Evolutionary conservation across 2,888 invertebrate genomes (phyloP).

Genomic region (Nomada hirtipes): DNA sequence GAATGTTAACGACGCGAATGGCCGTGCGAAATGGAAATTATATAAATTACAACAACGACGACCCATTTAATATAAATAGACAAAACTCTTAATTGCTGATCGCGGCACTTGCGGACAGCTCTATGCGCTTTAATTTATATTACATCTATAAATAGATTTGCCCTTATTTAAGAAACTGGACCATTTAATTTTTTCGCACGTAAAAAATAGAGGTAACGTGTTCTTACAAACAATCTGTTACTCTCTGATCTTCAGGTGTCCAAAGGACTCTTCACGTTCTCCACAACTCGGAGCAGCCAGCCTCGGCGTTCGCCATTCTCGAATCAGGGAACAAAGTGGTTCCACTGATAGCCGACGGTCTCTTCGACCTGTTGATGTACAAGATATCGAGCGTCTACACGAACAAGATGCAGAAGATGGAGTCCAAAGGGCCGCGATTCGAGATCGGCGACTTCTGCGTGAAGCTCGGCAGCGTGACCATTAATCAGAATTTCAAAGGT

Average conservation of each 20-base stretch:
- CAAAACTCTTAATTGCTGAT: too few relatives aligned
- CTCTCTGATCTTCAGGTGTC: slow-evolving; percentile 85
- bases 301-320: slow-evolving; percentile 95
- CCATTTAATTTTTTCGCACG: too few relatives aligned
- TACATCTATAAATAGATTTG: too few relatives aligned
- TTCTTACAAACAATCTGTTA: too few relatives aligned
- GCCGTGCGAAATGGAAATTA: too few relatives aligned
- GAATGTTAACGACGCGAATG: not conserved
- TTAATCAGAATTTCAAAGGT: slow-evolving; percentile 97
- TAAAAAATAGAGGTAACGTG: too few relatives aligned
- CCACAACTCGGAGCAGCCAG: slow-evolving; percentile 98
- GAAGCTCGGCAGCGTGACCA: slow-evolving; percentile 96
- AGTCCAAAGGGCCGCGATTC: slow-evolving; percentile 94
- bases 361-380: slow-evolving; percentile 95
- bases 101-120: too few relatives aligned
- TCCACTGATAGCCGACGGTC: slow-evolving; percentile 94
- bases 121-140: too few relatives aligned
- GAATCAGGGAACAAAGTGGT: slow-evolving; percentile 95
- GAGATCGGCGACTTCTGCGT: slow-evolving; percentile 97
- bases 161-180: too few relatives aligned
- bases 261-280: slow-evolving; percentile 95
- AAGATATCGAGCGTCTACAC: slow-evolving; percentile 95
- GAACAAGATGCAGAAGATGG: slow-evolving; percentile 95
- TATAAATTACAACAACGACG: not conserved
- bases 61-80: too few relatives aligned